These are phyloP conservation scores for Schizopygopsis malacanthus DNA, from an alignment of 2,797 vertebrate species.

Conservation along the genomic window DNA sequence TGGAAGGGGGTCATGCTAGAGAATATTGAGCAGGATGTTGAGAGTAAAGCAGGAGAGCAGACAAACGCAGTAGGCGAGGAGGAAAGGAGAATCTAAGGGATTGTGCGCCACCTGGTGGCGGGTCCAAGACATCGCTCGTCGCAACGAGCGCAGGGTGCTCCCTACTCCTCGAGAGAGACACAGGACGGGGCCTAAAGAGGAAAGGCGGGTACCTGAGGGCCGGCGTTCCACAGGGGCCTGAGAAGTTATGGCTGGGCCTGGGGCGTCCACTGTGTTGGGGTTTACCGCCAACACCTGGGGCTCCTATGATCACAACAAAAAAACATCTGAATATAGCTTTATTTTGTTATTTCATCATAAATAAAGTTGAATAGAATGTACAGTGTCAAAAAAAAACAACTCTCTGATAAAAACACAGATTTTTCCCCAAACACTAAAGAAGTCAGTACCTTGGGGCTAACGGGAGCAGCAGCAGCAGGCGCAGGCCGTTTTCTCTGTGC, in stretches of 20 bases:
- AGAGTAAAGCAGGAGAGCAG: constrained; percentile 81
- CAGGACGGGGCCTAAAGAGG: constrained; percentile 83
- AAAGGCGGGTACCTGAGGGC: constrained; percentile 93
- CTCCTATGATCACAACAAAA: constrained; percentile 76
- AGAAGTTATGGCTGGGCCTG: constrained; percentile 71
- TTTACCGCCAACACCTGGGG: constrained; percentile 76
- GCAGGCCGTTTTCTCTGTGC: constrained; percentile 95
- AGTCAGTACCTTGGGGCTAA: constrained; percentile 84
- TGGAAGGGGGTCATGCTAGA: constrained; percentile 73
- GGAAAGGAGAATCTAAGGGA: constrained; percentile 91
- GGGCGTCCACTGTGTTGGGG: constrained; percentile 77
- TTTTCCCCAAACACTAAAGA: not conserved
- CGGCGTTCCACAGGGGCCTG: constrained; percentile 79
- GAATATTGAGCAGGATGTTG: constrained; percentile 77
- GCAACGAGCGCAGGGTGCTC: constrained; percentile 79
- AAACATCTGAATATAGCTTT: not conserved
- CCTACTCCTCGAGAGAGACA: constrained; percentile 78
- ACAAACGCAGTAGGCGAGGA: constrained; percentile 85
- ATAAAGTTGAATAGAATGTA: not conserved
- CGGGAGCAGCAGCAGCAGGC: constrained; percentile 75
- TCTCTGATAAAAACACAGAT: not conserved
- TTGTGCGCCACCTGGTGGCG: constrained; percentile 89
- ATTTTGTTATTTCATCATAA: not conserved
- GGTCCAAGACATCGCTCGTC: constrained; percentile 83
- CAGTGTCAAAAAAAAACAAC: not conserved